Evolutionary conservation across 2,113 vertebrate genomes (phyloP).

Genomic region (Machaerirhynchus nigripectus): DNA sequence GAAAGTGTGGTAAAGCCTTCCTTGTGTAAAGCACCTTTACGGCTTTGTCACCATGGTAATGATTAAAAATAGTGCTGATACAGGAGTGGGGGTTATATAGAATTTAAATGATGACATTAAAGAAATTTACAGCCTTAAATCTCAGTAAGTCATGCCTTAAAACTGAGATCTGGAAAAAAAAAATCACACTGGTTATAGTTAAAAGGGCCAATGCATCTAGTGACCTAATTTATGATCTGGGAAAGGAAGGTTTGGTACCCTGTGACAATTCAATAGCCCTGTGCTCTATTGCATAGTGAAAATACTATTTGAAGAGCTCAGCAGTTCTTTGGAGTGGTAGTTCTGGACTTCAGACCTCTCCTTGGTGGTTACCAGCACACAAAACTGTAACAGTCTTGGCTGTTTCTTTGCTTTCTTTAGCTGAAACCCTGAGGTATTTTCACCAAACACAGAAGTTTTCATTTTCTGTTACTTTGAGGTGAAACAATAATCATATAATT

Average conservation of each 20-base stretch:
- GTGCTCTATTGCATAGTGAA: background rate
- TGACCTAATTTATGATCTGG: background rate
- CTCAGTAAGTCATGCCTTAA: background rate
- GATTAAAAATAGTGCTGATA: constrained; percentile 62
- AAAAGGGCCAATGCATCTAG: background rate
- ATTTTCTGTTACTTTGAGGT: background rate
- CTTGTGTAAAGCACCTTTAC: constrained; percentile 46
- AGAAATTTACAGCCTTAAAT: constrained; percentile 13
- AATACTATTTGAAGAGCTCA: background rate
- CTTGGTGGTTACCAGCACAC: background rate
- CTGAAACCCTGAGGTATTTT: background rate
- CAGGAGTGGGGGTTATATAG: constrained; percentile 16
- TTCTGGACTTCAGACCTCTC: background rate
- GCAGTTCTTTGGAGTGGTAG: background rate
- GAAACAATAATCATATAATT: background rate
- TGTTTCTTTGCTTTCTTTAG: background rate
- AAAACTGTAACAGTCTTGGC: background rate
- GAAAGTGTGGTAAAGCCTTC: background rate
- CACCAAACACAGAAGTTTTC: background rate
- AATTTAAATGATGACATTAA: constrained; percentile 14
- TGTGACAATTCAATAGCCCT: background rate
- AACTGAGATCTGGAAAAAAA: constrained; percentile 5
- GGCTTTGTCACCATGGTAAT: constrained; percentile 49
- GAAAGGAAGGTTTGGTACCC: background rate
- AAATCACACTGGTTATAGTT: background rate